Evolutionary conservation across 2,797 vertebrate species (phyloP).

Genomic region (Botia almorhae): DNA sequence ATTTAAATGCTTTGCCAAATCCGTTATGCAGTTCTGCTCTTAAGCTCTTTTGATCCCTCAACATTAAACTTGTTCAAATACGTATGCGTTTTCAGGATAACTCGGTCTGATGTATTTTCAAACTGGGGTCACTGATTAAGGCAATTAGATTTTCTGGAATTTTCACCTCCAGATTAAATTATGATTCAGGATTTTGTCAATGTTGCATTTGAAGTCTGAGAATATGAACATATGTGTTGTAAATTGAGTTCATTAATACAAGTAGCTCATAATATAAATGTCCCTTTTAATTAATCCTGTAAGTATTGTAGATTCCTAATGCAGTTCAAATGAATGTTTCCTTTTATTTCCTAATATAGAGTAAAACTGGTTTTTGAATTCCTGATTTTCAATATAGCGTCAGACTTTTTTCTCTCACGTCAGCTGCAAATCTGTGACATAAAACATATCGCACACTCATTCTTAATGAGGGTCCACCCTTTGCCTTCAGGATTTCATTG

Average conservation of each 20-base stretch:
- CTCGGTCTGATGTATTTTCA: not conserved
- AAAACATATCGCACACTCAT: no score
- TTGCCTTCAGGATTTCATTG: no score
- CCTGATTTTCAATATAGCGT: no score
- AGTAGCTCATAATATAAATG: not conserved
- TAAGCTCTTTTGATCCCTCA: not conserved
- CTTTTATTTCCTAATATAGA: no score
- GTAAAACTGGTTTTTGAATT: no score
- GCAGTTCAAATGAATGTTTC: no score
- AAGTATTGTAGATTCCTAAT: no score
- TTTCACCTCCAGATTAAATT: slow-evolving; percentile 6
- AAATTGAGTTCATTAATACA: not conserved
- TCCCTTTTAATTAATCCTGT: no score
- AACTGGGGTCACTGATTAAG: not conserved
- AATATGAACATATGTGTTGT: slow-evolving; percentile 27
- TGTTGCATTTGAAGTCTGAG: not conserved
- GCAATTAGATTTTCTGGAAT: slow-evolving; percentile 10
- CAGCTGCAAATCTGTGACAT: no score
- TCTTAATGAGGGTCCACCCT: no score
- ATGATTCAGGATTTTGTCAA: not conserved
- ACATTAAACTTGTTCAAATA: slow-evolving; percentile 5
- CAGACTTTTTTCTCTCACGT: no score
- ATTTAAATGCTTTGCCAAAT: not conserved
- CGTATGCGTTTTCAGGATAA: slow-evolving; percentile 8
- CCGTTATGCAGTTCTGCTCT: not conserved